phyloP scores from a whole-genome alignment of 2,888 invertebrate genomes.

The Pyralis farinalis region DNA sequence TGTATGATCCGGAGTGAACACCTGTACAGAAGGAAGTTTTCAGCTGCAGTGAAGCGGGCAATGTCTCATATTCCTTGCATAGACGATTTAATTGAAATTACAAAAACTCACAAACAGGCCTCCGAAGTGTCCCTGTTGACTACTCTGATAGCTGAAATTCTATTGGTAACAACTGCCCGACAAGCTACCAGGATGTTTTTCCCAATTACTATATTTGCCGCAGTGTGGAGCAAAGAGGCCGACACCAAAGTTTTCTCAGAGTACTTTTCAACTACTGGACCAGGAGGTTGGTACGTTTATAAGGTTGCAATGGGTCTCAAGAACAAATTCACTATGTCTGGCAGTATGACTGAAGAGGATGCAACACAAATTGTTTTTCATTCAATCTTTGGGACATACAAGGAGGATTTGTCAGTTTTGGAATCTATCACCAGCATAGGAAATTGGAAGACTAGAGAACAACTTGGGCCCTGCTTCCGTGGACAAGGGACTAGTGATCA shows the following conservation, averaged over 20 bases:
- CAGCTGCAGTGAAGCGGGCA: conserved; percentile 25
- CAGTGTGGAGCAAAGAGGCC: not conserved
- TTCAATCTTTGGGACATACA: conserved; percentile 23
- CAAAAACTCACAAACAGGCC: conserved; percentile 16
- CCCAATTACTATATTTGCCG: conserved; percentile 19
- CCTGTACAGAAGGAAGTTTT: conserved; percentile 21
- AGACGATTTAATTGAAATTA: conserved; percentile 26
- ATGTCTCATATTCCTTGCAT: conserved; percentile 25
- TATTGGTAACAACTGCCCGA: conserved; percentile 23
- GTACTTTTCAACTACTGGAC: conserved; percentile 24
- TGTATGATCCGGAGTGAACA: conserved; percentile 25
- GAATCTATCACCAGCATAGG: conserved; percentile 9
- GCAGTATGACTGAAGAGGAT: conserved; percentile 16
- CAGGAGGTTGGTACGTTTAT: conserved; percentile 23
- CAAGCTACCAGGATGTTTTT: conserved; percentile 28
- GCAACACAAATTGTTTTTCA: conserved; percentile 23
- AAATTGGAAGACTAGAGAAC: conserved; percentile 18
- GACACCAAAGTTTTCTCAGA: no score
- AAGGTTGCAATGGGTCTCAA: conserved; percentile 7
- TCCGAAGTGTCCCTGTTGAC: conserved; percentile 18
- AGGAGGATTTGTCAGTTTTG: conserved; percentile 20
- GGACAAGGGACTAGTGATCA: not conserved
- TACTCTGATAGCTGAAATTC: conserved; percentile 17
- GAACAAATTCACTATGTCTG: conserved; percentile 7
- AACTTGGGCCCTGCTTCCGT: conserved; percentile 16